phyloP scores from a whole-genome alignment of 1,140 invertebrate species.

The Lepidurus arcticus region DNA sequence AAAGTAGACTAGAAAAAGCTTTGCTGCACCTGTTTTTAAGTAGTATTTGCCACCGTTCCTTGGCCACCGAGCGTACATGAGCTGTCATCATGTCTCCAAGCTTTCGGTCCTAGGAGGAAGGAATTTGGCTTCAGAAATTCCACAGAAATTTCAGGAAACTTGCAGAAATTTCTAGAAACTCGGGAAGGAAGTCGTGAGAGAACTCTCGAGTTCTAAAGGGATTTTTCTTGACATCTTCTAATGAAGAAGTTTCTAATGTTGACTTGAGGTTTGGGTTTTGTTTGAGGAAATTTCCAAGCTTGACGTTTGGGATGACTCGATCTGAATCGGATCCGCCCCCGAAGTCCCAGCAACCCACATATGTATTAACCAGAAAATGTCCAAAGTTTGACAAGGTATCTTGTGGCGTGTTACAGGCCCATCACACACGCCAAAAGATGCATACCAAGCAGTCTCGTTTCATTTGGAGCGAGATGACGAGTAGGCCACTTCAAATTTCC shows the following conservation, averaged over 20 bases:
- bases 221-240: too few species aligned
- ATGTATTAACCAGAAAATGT: not conserved
- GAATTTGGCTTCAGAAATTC: too few species aligned
- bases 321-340: not conserved
- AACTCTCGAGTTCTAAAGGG: too few species aligned
- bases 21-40: not conserved
- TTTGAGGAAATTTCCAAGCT: not conserved
- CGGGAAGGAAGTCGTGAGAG: too few species aligned
- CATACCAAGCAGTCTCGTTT: not conserved
- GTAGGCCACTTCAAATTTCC: not conserved
- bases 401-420: slow-evolving; percentile 6
- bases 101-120: too few species aligned
- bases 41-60: not conserved
- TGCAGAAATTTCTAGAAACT: too few species aligned
- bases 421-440: slow-evolving; percentile 13
- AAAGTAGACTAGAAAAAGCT: not conserved
- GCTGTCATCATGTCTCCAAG: not conserved
- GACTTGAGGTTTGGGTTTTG: too few species aligned
- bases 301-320: slow-evolving; percentile 4
- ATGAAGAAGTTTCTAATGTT: too few species aligned
- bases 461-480: not conserved
- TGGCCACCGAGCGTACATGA: not conserved
- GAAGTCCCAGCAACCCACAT: not conserved
- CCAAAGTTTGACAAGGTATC: not conserved
- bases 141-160: too few species aligned